Evolutionary conservation across 1,140 invertebrate genomes (phyloP), one percentile per base, ranked within the genome.

Genomic region (Galleria mellonella): DNA sequence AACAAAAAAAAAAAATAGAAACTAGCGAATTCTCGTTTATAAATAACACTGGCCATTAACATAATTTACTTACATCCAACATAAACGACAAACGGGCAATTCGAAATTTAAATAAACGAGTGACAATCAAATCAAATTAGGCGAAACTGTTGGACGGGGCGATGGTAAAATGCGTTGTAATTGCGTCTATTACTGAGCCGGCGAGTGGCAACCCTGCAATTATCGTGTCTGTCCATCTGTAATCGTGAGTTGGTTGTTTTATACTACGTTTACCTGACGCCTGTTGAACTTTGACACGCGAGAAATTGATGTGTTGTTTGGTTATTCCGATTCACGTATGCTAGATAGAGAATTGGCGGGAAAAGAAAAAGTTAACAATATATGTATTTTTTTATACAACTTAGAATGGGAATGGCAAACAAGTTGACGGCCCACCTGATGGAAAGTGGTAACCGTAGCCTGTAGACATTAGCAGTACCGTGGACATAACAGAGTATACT

Each of bases 51-150:
- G 17, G 17, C 2, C 17, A 23, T 23, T 23, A 23, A 23, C 17
- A 23, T 23, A 23, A 23, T 23, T 23, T 23, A 23, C 17, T 23
- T 23, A 23, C 17, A 23, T 23, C 17, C 17, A 23, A 23, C 17
- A 23, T 23, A 23, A 23, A 23, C 32, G 28, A 17, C 12, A 33
- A 37, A 32, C 31, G 32, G 33, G n/a, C 35, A 45, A 61, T 56
- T 55, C 30, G 50, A 56, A 60, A 63, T 75, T 71, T 69, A 71
- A 68, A 72, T 68, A 66, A 62, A 64, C 57, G 55, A 59, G 63
- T 67, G 72, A 76, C 68, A 76, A 76, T 72, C 59, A 71, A 67
- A 76, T 76, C 61, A 62, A 76, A 76, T 73, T 72, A 72, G 62
- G 58, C 43, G 50, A 61, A 56, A 70, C 68, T 58, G 62, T 56